Evolutionary conservation across 2,888 invertebrate genomes (phyloP), one percentile per base, ranked within the genome.

Genomic region (Agrilus biguttatus): DNA sequence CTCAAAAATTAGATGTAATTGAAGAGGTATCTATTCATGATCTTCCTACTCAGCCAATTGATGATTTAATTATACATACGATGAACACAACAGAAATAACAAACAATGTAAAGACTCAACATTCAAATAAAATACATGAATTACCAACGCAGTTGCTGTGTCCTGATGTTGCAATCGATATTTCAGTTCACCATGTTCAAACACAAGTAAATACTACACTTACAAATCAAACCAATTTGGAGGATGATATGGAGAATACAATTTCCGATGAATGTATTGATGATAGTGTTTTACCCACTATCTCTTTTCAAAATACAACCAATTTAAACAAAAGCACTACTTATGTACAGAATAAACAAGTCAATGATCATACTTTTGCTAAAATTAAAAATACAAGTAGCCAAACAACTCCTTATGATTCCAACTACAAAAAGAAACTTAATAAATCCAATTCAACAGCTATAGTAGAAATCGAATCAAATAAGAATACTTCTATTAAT

Each of bases 51-150:
- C 36, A 41, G 35, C 12, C 35, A 28, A 10, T 33, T 40, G 19
- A 17, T 33, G 17, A n/a, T 17, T 14, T 40, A 21, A 34, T 21
- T 8, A 36, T 32, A 5, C 12, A 2, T 14, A 17, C 14, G 35
- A 45, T 39, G 14, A 14, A 2, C 21, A 28, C 8, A 19, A 13
- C 14, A 14, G 28, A 28, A 36, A 14, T 40, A 14, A 12, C 40
- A 43, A 23, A 17, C 39, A 37, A 7, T 36, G 5, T 36, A 37
- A 14, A 44, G 12, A 38, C 37, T n/a, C 19, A 33, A 14, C 17
- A 23, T 28, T 28, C 10, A 28, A 28, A 28, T 7, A 33, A 41
- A 34, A 37, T 44, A 13, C 44, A 46, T 42, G 43, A 47, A 8
- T 17, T 37, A 35, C 38, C 42, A 14, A 47, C 47, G 1, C 43